Conservation (phyloP, 2,113 vertebrate species). For the Meles meles region DNA sequence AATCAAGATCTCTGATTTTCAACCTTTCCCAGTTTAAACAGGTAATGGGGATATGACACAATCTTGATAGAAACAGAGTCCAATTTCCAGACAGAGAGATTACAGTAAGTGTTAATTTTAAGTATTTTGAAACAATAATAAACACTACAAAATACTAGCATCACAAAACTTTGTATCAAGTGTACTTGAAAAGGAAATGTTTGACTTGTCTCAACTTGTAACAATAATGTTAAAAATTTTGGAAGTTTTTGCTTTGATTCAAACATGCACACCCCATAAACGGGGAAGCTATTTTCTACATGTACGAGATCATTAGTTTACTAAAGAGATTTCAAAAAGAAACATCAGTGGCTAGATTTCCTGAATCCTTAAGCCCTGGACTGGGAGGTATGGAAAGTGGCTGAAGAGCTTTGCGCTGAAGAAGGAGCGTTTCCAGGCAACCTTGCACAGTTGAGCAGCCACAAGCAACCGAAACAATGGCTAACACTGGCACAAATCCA, state of each 20-base stretch:
- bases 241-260: constrained; percentile 34
- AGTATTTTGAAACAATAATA: neutral
- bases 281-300: constrained; percentile 37
- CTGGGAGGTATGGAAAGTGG: constrained; percentile 72
- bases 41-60: neutral
- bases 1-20: neutral
- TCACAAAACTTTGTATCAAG: neutral
- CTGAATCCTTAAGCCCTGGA: constrained; percentile 67
- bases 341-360: constrained; percentile 69
- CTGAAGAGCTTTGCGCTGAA: constrained; percentile 68
- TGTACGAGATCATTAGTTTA: constrained; percentile 77
- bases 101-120: neutral
- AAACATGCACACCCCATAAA: neutral
- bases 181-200: neutral
- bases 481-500: constrained; percentile 74
- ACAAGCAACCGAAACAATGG: constrained; percentile 79
- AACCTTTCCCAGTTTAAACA: neutral
- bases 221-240: neutral
- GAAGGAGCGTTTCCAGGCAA: constrained; percentile 82
- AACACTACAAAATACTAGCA: neutral
- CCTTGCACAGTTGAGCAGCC: constrained; percentile 80
- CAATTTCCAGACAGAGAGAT: neutral
- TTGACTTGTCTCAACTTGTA: neutral
- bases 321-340: constrained; percentile 73
- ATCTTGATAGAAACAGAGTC: neutral